Percentiles rank a stretch among this genome's conserved stretches.
Conservation (phyloP, 1,140 invertebrate genomes). For the Helicoverpa armigera region DNA sequence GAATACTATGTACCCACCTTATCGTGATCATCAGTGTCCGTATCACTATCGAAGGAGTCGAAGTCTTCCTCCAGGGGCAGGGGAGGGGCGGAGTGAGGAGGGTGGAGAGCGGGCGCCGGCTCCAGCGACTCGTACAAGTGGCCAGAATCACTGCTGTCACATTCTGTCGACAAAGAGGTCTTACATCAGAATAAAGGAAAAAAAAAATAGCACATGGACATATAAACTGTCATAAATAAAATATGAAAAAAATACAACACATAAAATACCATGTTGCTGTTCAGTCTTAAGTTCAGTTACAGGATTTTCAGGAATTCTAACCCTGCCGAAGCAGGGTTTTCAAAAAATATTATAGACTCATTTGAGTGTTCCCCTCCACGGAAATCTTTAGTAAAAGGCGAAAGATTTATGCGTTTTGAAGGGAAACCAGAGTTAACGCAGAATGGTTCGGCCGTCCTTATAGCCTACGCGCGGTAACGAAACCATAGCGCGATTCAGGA, state of each 20-base stretch:
- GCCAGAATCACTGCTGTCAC: slow-evolving; percentile 87
- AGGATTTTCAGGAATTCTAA: background rate
- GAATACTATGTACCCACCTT: slow-evolving; percentile 61
- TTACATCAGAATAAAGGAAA: background rate
- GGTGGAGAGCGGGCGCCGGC: slow-evolving; percentile 56
- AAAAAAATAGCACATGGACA: background rate
- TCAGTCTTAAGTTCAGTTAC: no score
- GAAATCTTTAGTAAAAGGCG: slow-evolving; percentile 14
- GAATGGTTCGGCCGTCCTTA: background rate
- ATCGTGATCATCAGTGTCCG: slow-evolving; percentile 85
- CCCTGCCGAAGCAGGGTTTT: background rate
- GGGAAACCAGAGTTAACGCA: background rate
- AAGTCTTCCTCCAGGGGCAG: slow-evolving; percentile 84
- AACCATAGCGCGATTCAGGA: slow-evolving; percentile 14
- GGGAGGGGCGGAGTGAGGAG: slow-evolving; percentile 65
- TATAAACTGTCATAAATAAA: no score
- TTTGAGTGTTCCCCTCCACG: background rate
- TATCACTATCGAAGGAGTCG: slow-evolving; percentile 89
- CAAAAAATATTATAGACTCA: slow-evolving; percentile 4
- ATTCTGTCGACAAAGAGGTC: slow-evolving; percentile 66
- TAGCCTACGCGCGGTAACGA: background rate
- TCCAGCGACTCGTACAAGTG: slow-evolving; percentile 88
- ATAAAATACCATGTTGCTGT: no score
- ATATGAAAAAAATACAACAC: no score
- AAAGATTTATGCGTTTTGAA: slow-evolving; percentile 21